phyloP scores from a whole-genome alignment of 92 coral and sea anemone genomes.

The Montipora capitata region DNA sequence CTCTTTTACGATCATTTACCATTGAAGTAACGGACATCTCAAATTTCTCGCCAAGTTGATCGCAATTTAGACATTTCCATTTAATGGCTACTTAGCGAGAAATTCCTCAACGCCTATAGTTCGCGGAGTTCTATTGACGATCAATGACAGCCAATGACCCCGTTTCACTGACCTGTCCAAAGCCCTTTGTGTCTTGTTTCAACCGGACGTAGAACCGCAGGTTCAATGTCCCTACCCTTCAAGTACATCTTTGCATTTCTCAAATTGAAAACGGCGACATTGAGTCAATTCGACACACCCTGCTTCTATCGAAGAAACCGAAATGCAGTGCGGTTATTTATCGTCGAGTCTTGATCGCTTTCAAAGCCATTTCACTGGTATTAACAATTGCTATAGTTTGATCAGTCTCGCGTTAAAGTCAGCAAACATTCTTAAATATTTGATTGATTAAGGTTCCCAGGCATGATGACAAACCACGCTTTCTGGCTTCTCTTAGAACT shows the following conservation, averaged over 20 bases:
- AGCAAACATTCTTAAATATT: constrained; percentile 17
- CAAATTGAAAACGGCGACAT: background rate
- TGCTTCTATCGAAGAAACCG: background rate
- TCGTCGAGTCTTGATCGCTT: background rate
- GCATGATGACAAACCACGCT: background rate
- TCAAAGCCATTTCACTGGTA: background rate
- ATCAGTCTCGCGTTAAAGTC: background rate
- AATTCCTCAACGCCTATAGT: constrained; percentile 9
- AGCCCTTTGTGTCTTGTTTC: background rate
- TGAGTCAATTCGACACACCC: background rate
- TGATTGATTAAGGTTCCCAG: background rate
- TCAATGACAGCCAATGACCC: constrained; percentile 15
- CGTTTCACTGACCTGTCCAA: constrained; percentile 27
- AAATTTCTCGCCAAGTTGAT: background rate
- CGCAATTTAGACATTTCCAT: background rate
- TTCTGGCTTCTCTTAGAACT: background rate
- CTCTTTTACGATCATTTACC: background rate
- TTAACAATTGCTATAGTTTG: background rate
- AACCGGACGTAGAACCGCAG: background rate
- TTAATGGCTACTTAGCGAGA: background rate
- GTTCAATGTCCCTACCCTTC: constrained; percentile 16
- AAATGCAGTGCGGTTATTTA: background rate
- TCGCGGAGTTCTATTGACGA: background rate
- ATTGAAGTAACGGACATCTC: constrained; percentile 4
- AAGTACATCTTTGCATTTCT: background rate